Percentiles rank a stretch among this genome's conserved stretches.
These are phyloP conservation scores for Leucopternis melanops DNA, from an alignment of 2,113 vertebrate genomes.

Conservation along the genomic window DNA sequence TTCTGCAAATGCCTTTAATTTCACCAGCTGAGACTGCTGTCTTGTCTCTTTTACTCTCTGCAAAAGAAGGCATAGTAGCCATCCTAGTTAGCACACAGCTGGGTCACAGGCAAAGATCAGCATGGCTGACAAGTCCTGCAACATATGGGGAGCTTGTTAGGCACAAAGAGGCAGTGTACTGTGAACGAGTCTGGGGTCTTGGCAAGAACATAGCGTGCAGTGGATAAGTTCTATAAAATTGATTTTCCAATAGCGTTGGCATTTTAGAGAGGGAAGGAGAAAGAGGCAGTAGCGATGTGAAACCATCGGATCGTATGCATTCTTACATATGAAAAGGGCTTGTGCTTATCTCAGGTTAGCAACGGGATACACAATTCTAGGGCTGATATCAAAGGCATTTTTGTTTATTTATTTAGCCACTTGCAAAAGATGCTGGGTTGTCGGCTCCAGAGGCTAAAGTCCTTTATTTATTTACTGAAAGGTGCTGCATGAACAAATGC, in stretches of 20 bases:
- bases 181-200: neutral
- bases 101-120: neutral
- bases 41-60: neutral
- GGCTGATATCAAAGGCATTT: neutral
- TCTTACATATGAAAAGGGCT: neutral
- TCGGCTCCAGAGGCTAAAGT: neutral
- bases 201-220: neutral
- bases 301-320: neutral
- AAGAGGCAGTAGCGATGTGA: neutral
- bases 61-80: neutral
- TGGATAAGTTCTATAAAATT: neutral
- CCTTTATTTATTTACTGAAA: constrained; percentile 5
- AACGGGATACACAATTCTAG: neutral
- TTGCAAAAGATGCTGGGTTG: neutral
- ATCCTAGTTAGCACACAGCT: neutral
- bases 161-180: neutral
- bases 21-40: neutral
- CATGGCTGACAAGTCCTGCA: neutral
- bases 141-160: neutral
- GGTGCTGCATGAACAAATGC: neutral
- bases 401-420: neutral
- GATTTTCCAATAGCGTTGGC: constrained; percentile 11
- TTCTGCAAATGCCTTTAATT: constrained; percentile 15
- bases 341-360: constrained; percentile 14
- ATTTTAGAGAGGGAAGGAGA: neutral